Conservation (phyloP, 2,113 vertebrate genomes). For the Epinephelus lanceolatus region DNA sequence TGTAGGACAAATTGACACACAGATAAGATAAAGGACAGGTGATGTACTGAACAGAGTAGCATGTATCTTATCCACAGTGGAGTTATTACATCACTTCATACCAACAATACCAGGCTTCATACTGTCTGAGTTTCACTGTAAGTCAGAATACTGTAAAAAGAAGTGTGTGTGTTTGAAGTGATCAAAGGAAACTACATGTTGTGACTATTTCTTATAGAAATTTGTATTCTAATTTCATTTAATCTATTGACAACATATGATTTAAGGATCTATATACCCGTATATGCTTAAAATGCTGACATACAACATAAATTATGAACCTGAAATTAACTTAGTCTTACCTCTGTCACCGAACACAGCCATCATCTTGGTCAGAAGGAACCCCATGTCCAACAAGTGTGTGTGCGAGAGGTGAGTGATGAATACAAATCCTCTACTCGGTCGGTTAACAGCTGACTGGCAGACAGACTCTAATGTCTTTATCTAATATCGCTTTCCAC, state of each 20-base stretch:
- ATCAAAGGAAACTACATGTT: not conserved
- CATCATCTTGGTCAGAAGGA: slow-evolving; percentile 85
- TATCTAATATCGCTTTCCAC: slow-evolving; percentile 8
- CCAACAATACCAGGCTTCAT: no score
- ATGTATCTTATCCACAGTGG: not conserved
- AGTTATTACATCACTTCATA: slow-evolving; percentile 8
- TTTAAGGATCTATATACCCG: not conserved
- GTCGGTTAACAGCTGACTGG: slow-evolving; percentile 21
- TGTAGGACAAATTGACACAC: not conserved
- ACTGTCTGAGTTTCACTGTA: not conserved
- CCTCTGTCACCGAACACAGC: slow-evolving; percentile 85
- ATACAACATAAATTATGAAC: not conserved
- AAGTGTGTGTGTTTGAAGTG: no score
- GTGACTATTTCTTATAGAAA: not conserved
- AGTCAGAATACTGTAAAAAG: not conserved
- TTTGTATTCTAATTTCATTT: not conserved
- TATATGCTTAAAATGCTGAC: not conserved
- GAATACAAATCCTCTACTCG: not conserved
- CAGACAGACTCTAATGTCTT: not conserved
- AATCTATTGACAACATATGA: not conserved
- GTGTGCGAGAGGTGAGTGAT: no score
- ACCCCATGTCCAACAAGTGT: slow-evolving; percentile 76
- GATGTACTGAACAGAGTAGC: not conserved
- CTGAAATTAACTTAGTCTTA: slow-evolving; percentile 43
- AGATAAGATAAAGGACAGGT: slow-evolving; percentile 40